phyloP scores from a whole-genome alignment of 2,797 vertebrate species.

The Cichlasoma orientale region DNA sequence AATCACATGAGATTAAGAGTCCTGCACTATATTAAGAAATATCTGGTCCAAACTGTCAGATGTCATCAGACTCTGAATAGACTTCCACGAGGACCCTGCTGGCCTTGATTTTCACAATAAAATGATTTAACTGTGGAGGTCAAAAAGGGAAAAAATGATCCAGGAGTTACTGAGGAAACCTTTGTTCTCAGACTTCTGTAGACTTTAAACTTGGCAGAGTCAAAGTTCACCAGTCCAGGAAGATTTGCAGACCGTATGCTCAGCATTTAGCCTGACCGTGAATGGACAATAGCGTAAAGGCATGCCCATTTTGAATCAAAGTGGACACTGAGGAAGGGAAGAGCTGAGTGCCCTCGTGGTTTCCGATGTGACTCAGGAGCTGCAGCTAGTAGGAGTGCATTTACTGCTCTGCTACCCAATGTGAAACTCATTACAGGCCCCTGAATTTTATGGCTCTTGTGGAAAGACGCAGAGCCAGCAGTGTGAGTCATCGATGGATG shows the following conservation, averaged over 20 bases:
- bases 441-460: constrained; percentile 66
- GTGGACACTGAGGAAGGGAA: constrained; percentile 1
- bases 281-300: constrained; percentile 12
- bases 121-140: not conserved
- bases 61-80: not conserved
- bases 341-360: constrained; percentile 29
- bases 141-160: not conserved
- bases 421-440: constrained; percentile 70
- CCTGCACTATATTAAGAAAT: not conserved
- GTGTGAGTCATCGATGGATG: constrained; percentile 69
- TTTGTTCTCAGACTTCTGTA: constrained; percentile 7
- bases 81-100: not conserved
- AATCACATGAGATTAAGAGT: not conserved
- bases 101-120: not conserved
- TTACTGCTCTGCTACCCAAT: constrained; percentile 60
- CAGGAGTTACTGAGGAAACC: not conserved
- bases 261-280: constrained; percentile 24
- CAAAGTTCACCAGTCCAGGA: not conserved
- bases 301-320: not conserved
- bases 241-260: constrained; percentile 10
- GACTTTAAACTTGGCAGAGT: constrained; percentile 20
- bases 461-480: constrained; percentile 70
- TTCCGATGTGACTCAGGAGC: constrained; percentile 52
- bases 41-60: not conserved
- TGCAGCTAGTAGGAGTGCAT: constrained; percentile 27